Base-by-base conservation (phyloP, 2,113 vertebrate genomes). In the Lucifuga dentata region DNA sequence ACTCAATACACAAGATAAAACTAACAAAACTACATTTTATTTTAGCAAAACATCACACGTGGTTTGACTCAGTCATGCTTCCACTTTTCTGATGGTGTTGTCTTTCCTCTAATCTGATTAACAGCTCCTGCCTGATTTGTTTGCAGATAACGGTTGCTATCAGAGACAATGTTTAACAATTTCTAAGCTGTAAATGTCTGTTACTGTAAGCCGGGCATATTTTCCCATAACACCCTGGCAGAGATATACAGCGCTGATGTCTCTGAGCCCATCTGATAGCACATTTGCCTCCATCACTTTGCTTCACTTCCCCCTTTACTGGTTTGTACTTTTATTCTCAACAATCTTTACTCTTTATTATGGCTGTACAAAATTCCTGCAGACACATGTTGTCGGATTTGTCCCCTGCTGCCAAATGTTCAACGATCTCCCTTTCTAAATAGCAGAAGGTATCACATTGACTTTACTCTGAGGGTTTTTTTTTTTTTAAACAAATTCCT, bases 151-250 rank as follows among this genome's bases (percentile, higher is more conserved):
- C 56, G 15, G 60, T 68, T 45, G 41, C 76, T 89, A 91, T 87
- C 89, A 43, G 78, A 80, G 51, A 86, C 77, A 84, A 66, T 83
- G 79, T 89, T 89, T 83, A 86, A 90, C 85, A 80, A 86, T 88
- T 81, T 86, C 68, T 5, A 80, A 82, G 59, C 52, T 86, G 86
- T 90, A 90, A 89, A 85, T 89, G 81, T 90, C 84, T 90, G 79
- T 63, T 39, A 64, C 81, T 82, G 81, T 89, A 86, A 76, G 78
- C 24, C 76, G 50, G 23, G 19, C 76, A 65, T 68, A 85, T 73
- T 91, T 91, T 92, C 92, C 91, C 91, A 93, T 89, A 90, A 86
- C 89, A 89, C 72, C 35, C 61, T 51, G 55, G 26, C 62, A 23
- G 58, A 83, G 89, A 92, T 92, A 86, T 52, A 40, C 66, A 60